phyloP scores from a whole-genome alignment of 1,140 invertebrate genomes.

The Vollenhovia emeryi region DNA sequence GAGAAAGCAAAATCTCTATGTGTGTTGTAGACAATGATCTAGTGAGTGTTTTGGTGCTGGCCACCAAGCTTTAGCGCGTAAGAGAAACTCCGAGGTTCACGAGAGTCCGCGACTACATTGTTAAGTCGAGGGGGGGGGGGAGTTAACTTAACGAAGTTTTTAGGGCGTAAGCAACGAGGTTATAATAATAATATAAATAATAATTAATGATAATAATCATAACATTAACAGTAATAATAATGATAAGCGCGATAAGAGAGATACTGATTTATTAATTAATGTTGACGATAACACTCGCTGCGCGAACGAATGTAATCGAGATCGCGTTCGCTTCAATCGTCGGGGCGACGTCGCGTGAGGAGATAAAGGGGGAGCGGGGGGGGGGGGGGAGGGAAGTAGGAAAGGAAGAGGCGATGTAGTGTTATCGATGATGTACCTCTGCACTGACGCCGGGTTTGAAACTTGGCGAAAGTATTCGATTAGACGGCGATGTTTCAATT shows the following conservation, averaged over 20 bases:
- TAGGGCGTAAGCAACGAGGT: constrained; percentile 71
- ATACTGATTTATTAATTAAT: constrained; percentile 54
- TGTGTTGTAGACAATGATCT: constrained; percentile 84
- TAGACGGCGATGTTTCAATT: constrained; percentile 30
- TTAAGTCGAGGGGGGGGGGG: constrained; percentile 59
- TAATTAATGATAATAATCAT: constrained; percentile 6
- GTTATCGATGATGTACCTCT: constrained; percentile 43
- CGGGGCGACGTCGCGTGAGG: constrained; percentile 7
- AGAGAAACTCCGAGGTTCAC: constrained; percentile 66
- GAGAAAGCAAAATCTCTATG: constrained; percentile 80
- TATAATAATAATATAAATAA: constrained; percentile 55
- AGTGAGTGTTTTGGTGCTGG: constrained; percentile 85
- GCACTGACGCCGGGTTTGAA: constrained; percentile 12
- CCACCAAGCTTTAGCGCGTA: constrained; percentile 82
- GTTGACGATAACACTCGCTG: constrained; percentile 53
- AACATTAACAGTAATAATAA: constrained; percentile 47
- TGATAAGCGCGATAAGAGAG: constrained; percentile 39
- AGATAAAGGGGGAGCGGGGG: too few relatives aligned
- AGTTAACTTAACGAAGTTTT: constrained; percentile 69
- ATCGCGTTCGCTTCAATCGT: constrained; percentile 22
- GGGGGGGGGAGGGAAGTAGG: neutral
- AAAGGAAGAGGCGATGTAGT: neutral
- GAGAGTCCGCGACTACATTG: constrained; percentile 65
- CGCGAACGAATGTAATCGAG: constrained; percentile 14
- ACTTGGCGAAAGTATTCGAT: constrained; percentile 46